These are phyloP conservation scores for Napeogenes inachia DNA, from an alignment of 2,888 invertebrate genomes.

Conservation along the genomic window DNA sequence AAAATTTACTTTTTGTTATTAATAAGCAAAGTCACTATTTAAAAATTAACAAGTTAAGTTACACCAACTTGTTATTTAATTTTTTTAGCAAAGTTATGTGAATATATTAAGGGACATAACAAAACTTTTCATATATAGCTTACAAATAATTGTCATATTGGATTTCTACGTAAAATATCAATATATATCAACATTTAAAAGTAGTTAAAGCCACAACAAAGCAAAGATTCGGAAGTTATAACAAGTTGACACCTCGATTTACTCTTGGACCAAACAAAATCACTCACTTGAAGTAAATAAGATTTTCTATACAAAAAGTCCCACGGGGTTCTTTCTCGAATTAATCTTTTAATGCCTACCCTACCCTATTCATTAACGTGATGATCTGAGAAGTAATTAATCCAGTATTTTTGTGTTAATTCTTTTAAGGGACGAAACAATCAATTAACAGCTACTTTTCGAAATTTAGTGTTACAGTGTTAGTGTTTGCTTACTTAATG, in stretches of 20 bases:
- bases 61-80: too few relatives aligned
- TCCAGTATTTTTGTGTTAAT: conserved; percentile 31
- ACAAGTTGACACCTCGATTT: conserved; percentile 9
- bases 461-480: too few relatives aligned
- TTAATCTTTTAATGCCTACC: conserved; percentile 67
- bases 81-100: too few relatives aligned
- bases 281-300: conserved; percentile 65
- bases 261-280: conserved; percentile 27
- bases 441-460: background rate
- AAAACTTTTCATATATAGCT: too few relatives aligned
- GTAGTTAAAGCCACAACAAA: background rate
- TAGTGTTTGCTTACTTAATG: background rate
- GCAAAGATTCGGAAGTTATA: background rate
- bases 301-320: conserved; percentile 68
- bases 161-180: too few relatives aligned
- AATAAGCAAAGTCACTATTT: too few relatives aligned
- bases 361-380: conserved; percentile 58
- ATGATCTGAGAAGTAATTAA: conserved; percentile 61
- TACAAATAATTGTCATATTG: too few relatives aligned
- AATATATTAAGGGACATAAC: too few relatives aligned
- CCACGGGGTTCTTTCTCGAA: conserved; percentile 58
- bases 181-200: background rate
- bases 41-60: too few relatives aligned
- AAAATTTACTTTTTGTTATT: too few relatives aligned
- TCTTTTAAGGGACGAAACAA: conserved; percentile 5